phyloP scores from a whole-genome alignment of 2,113 vertebrate species.

The Phocoena phocoena region DNA sequence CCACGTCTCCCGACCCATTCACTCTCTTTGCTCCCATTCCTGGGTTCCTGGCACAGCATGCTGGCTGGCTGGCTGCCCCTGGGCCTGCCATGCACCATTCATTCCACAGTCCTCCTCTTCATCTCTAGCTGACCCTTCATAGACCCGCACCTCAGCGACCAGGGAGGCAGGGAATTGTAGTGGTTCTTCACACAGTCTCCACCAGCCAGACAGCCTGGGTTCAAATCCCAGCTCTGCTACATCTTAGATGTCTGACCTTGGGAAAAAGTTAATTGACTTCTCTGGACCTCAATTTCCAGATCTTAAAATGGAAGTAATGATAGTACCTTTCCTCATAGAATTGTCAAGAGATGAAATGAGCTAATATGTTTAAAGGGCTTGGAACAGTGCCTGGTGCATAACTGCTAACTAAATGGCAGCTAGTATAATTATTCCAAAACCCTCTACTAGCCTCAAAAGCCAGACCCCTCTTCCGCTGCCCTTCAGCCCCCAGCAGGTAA shows the following conservation, averaged over 20 bases:
- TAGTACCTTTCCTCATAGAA: not conserved
- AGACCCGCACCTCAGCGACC: not conserved
- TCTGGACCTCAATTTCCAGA: not conserved
- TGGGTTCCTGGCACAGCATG: not conserved
- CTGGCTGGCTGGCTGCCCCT: not conserved
- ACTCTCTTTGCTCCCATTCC: not conserved
- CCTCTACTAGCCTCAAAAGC: not conserved
- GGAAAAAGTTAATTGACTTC: not conserved
- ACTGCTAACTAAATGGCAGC: not conserved
- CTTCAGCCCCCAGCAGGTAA: not conserved
- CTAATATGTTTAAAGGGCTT: not conserved
- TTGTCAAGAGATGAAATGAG: not conserved
- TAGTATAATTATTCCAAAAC: not conserved
- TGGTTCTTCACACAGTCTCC: not conserved
- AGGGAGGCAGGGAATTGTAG: not conserved
- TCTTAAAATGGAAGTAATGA: not conserved
- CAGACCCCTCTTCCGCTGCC: not conserved
- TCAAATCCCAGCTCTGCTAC: slow-evolving; percentile 8
- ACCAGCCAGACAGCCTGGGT: not conserved
- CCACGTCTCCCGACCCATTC: not conserved
- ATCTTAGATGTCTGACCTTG: not conserved
- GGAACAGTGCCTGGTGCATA: not conserved
- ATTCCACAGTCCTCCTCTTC: not conserved
- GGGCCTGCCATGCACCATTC: not conserved
- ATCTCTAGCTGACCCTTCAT: not conserved